Percentiles rank a stretch among this genome's conserved stretches.
These are phyloP conservation scores for Hypocryptadius cinnamomeus DNA, from an alignment of 2,113 vertebrate species.

Conservation along the genomic window DNA sequence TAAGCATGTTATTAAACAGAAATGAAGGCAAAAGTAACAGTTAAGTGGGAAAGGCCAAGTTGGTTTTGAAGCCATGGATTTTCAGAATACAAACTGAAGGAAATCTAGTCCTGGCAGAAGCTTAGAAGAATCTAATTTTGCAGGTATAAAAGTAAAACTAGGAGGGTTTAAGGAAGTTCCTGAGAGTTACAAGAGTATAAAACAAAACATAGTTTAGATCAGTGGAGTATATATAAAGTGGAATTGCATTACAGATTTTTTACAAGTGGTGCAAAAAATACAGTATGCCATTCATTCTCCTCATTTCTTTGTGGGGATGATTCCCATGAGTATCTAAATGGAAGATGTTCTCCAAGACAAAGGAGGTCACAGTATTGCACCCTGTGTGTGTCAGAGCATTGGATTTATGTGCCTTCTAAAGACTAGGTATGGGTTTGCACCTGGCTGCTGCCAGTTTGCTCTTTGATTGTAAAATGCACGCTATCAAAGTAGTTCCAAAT, in stretches of 20 bases:
- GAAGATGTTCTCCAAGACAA: background rate
- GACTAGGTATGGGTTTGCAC: background rate
- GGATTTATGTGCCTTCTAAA: background rate
- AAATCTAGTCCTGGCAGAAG: slow-evolving; percentile 33
- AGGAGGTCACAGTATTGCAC: background rate
- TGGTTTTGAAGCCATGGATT: slow-evolving; percentile 4
- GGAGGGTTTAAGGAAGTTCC: background rate
- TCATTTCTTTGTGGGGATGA: background rate
- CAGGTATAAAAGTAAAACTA: slow-evolving; percentile 1
- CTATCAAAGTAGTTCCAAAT: background rate
- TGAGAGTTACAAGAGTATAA: background rate
- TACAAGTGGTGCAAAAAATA: background rate
- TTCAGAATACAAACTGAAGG: slow-evolving; percentile 34
- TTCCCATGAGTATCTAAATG: background rate
- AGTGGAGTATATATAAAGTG: background rate
- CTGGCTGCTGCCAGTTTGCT: background rate
- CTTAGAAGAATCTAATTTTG: slow-evolving; percentile 3
- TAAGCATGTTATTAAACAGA: background rate
- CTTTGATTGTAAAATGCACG: background rate
- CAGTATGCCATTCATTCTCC: background rate
- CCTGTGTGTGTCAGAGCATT: background rate
- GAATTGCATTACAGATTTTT: background rate
- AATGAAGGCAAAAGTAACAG: background rate
- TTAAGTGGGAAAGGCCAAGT: background rate
- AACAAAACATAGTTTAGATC: background rate